Evolutionary conservation across 2,797 vertebrate species (phyloP), one percentile per base, ranked within the genome.

Genomic region (Allobates femoralis): DNA sequence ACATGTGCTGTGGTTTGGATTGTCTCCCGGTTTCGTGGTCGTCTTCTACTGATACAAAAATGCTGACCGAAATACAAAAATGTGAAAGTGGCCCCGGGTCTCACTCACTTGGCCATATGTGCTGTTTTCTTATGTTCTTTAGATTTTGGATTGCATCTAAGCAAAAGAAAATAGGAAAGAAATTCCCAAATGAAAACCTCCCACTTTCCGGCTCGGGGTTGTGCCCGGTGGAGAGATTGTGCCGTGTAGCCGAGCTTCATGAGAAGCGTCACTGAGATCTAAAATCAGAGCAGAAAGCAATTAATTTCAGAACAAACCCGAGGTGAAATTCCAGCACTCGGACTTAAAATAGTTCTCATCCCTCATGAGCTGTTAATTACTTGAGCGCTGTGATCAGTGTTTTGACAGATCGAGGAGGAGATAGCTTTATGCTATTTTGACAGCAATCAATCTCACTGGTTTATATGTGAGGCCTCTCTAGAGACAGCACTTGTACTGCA

Each of bases 341-440:
- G 51, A 71, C 58, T 56, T 32, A 66, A 75, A 84, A 87, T 81
- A 79, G 77, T n/a, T 60, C 50, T 51, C 5, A 19, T 80, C 82
- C 77, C 86, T 55, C 37, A 23, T 56, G 77, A 81, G 41, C 28
- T 87, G 75, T 76, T 83, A 84, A 84, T 87, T 55, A 81, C 46
- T n/a, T 21, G 46, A 69, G 55, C 26, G 30, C 51, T 46, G 32
- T 80, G 67, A 62, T 37, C 69, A 11, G 37, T 87, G 67, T 81
- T 85, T 81, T 85, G 67, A 81, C 76, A 87, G 76, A 28, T 81
- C 50, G 18, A 4, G 62, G 19, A 79, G 78, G 67, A 81, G 75
- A 79, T 80, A 32, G 74, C 41, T 56, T 75, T 73, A 51, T 87
- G 75, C 67, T 83, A 21, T 55, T 76, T 64, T 87, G 81, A 79